Conservation (phyloP, 2,888 invertebrate species). For the Heteromyza rotundicornis region DNA sequence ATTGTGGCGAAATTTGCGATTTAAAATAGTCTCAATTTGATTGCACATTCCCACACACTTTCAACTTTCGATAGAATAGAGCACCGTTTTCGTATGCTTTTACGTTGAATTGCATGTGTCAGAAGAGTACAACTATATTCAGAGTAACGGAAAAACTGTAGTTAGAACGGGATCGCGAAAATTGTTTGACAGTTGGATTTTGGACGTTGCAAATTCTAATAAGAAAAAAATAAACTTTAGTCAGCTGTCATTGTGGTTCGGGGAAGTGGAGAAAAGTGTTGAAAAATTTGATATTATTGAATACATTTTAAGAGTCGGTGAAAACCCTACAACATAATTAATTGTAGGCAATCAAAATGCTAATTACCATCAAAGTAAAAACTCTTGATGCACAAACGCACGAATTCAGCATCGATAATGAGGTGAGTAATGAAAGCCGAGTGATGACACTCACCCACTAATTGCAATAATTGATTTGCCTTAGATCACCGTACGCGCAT, state of each 20-base stretch:
- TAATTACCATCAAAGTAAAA: conserved; percentile 84
- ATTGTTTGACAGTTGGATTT: background rate
- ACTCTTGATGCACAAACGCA: conserved; percentile 89
- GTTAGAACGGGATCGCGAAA: conserved; percentile 1
- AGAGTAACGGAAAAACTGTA: background rate
- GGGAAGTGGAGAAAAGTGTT: conserved; percentile 16
- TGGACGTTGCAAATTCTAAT: conserved; percentile 12
- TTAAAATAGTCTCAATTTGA: too few relatives aligned
- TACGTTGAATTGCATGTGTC: background rate
- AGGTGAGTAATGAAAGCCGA: conserved; percentile 69
- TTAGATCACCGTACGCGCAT: conserved; percentile 80
- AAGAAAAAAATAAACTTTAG: conserved; percentile 9
- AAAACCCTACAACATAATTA: too few relatives aligned
- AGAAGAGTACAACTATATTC: conserved; percentile 15
- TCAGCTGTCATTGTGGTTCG: conserved; percentile 2
- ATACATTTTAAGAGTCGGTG: too few relatives aligned
- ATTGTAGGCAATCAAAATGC: conserved; percentile 42
- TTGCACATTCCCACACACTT: too few relatives aligned
- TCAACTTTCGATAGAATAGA: too few relatives aligned
- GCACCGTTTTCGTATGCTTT: too few relatives aligned
- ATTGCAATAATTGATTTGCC: conserved; percentile 10
- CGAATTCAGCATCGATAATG: conserved; percentile 80
- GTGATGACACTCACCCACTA: background rate
- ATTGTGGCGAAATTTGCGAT: too few relatives aligned
- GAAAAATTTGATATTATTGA: conserved; percentile 7